A percentile compares a stretch with the other conserved stretches of the same genome.
Conservation (phyloP, 1,140 invertebrate species). For the Leptonema lineaticorne region DNA sequence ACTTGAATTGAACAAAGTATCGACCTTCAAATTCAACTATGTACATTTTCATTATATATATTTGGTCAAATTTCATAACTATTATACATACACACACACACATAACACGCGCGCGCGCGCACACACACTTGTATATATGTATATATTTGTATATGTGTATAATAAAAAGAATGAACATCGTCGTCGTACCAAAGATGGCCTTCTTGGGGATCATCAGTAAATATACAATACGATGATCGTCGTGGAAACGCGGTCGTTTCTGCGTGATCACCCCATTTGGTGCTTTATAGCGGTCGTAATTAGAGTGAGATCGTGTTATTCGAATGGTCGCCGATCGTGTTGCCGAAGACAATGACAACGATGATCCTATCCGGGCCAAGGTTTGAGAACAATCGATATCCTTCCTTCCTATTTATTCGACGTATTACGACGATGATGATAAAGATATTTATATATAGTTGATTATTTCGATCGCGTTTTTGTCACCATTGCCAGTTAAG, state of each 20-base stretch:
- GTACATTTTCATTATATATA: too few relatives aligned
- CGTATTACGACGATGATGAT: too few relatives aligned
- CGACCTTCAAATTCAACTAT: not conserved
- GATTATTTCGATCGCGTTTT: not conserved
- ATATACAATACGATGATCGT: too few relatives aligned
- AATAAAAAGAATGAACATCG: too few relatives aligned
- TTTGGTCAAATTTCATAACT: too few relatives aligned
- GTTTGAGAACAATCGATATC: not conserved
- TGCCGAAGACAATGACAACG: not conserved
- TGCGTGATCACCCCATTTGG: slow-evolving; percentile 8
- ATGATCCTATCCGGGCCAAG: slow-evolving; percentile 3
- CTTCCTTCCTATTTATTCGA: not conserved
- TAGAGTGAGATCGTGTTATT: not conserved
- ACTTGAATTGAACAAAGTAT: not conserved
- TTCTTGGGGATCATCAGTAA: too few relatives aligned
- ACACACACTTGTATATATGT: not conserved
- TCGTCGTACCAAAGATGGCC: too few relatives aligned
- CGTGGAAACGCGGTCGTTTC: too few relatives aligned
- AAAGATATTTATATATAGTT: too few relatives aligned
- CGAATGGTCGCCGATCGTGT: too few relatives aligned
- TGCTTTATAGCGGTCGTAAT: not conserved
- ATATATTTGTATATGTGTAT: too few relatives aligned
- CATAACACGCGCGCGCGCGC: not conserved
- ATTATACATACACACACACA: too few relatives aligned
- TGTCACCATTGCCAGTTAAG: not conserved